These are phyloP conservation scores for Zeugodacus cucurbitae DNA, from an alignment of 1,140 invertebrate species.

Conservation along the genomic window DNA sequence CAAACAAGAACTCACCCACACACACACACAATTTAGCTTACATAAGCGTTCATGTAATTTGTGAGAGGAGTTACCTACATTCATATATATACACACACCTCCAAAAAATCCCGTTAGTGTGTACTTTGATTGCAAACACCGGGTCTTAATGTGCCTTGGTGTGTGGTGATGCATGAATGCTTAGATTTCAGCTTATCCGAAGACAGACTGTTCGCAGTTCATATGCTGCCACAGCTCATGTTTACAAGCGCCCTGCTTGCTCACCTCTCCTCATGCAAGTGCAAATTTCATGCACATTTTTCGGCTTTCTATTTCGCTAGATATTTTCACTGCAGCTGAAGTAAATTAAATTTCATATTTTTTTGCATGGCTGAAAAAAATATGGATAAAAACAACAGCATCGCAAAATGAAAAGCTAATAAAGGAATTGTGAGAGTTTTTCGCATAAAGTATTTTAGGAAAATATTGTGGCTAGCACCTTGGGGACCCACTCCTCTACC, in stretches of 20 bases:
- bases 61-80: too few relatives aligned
- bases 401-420: too few relatives aligned
- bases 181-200: not conserved
- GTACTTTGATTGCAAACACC: not conserved
- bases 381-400: not conserved
- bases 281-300: not conserved
- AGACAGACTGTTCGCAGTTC: not conserved
- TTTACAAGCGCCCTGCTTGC: not conserved
- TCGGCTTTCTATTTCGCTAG: not conserved
- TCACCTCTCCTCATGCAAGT: not conserved
- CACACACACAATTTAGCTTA: not conserved
- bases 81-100: too few relatives aligned
- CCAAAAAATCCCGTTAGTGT: not conserved
- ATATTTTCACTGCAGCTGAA: not conserved
- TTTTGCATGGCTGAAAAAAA: not conserved
- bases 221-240: not conserved
- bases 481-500: too few relatives aligned
- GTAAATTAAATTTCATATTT: conserved; percentile 10
- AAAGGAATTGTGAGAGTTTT: too few relatives aligned
- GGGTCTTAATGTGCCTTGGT: not conserved
- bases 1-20: not conserved
- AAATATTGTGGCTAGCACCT: too few relatives aligned
- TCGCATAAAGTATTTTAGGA: too few relatives aligned
- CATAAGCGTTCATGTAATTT: too few relatives aligned
- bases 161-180: not conserved